A percentile compares a stretch with the other conserved stretches of the same genome.
Conservation (phyloP, 2,888 invertebrate genomes). For the Megaustenia siamemsis region DNA sequence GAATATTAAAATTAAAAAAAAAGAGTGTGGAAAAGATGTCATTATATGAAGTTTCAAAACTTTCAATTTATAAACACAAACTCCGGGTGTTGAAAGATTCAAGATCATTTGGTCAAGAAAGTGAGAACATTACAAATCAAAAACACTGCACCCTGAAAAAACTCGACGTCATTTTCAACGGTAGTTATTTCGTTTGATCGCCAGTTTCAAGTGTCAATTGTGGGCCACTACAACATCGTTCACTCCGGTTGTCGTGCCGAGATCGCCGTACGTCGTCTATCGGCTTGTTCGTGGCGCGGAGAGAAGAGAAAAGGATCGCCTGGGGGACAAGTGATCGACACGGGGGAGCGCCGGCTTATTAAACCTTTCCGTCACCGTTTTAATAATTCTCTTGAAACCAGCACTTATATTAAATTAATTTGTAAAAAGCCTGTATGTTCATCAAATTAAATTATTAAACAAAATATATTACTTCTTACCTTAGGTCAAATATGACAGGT, state of each 20-base stretch:
- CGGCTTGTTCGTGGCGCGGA: conserved; percentile 18
- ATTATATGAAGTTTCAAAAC: too few relatives aligned
- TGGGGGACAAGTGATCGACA: conserved; percentile 37
- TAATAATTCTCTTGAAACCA: background rate
- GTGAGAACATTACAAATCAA: background rate
- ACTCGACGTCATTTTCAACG: conserved; percentile 29
- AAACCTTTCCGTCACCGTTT: background rate
- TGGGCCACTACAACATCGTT: conserved; percentile 42
- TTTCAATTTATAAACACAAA: too few relatives aligned
- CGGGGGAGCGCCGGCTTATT: background rate
- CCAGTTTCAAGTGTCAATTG: conserved; percentile 47
- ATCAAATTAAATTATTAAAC: background rate
- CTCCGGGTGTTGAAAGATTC: too few relatives aligned
- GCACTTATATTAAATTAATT: background rate
- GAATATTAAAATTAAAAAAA: too few relatives aligned
- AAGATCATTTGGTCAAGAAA: too few relatives aligned
- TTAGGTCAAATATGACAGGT: conserved; percentile 34
- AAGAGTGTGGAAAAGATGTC: too few relatives aligned
- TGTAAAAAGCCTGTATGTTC: too few relatives aligned
- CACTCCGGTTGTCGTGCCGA: conserved; percentile 28
- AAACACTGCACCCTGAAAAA: background rate
- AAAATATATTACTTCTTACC: conserved; percentile 33
- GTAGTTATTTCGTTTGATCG: conserved; percentile 43
- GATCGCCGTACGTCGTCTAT: conserved; percentile 30
- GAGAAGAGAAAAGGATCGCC: conserved; percentile 34